Evolutionary conservation across 2,888 invertebrate species (phyloP).

Genomic region (Drosophila greeni): DNA sequence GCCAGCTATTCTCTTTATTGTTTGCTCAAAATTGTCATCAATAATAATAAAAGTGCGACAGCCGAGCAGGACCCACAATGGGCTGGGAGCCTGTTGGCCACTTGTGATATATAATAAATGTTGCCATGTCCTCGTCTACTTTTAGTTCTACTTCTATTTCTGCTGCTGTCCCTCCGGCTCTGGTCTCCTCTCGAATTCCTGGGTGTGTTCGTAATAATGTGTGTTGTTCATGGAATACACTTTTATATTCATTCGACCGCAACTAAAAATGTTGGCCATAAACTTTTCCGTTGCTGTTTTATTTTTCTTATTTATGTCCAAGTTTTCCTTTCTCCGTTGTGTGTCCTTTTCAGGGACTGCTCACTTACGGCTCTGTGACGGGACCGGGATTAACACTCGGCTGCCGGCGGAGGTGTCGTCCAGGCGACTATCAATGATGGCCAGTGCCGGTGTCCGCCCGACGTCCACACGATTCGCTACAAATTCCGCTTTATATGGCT

Average conservation of each 20-base stretch:
- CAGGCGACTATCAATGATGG: slow-evolving; percentile 56
- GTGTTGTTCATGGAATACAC: slow-evolving; percentile 65
- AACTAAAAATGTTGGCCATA: slow-evolving; percentile 73
- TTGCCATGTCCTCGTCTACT: slow-evolving; percentile 51
- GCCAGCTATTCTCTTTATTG: slow-evolving; percentile 63
- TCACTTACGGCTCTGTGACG: slow-evolving; percentile 28
- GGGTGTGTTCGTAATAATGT: slow-evolving; percentile 51
- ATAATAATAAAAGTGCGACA: slow-evolving; percentile 70
- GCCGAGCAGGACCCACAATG: slow-evolving; percentile 49
- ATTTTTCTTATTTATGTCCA: slow-evolving; percentile 60
- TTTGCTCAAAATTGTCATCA: slow-evolving; percentile 74
- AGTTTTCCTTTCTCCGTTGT: slow-evolving; percentile 49
- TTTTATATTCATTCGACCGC: slow-evolving; percentile 72
- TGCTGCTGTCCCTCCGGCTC: neutral
- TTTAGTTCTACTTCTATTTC: slow-evolving; percentile 4
- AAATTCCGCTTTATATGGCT: slow-evolving; percentile 61
- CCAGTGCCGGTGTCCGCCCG: slow-evolving; percentile 38
- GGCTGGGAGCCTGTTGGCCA: slow-evolving; percentile 55
- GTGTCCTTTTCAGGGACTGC: slow-evolving; percentile 32
- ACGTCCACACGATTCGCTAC: slow-evolving; percentile 43
- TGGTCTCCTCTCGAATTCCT: slow-evolving; percentile 5
- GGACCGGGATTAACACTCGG: slow-evolving; percentile 62
- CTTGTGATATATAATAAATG: slow-evolving; percentile 69
- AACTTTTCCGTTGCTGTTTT: slow-evolving; percentile 60
- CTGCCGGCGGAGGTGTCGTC: slow-evolving; percentile 59